Evolutionary conservation across 1,140 invertebrate genomes (phyloP).

Genomic region (Cyclina sinensis): DNA sequence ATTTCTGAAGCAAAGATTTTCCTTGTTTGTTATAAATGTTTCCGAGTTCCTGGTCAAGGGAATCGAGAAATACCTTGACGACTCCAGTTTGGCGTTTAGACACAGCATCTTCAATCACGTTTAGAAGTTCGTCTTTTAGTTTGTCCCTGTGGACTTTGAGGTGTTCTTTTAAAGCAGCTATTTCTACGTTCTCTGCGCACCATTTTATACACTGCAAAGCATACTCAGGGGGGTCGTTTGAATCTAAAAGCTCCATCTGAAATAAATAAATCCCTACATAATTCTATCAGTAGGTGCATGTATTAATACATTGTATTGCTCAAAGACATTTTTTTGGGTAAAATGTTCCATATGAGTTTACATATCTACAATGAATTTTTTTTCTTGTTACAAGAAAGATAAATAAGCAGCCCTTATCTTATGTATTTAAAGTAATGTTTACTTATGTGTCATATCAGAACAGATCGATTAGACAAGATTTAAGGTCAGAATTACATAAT

Average conservation of each 20-base stretch:
- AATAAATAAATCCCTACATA: background rate
- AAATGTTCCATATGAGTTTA: too few relatives aligned
- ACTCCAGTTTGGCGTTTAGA: background rate
- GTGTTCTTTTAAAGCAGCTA: background rate
- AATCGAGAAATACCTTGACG: background rate
- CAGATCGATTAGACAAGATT: too few relatives aligned
- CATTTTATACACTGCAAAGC: conserved; percentile 29
- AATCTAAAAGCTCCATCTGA: conserved; percentile 44
- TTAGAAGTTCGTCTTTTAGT: background rate
- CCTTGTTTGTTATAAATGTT: background rate
- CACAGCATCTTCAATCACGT: background rate
- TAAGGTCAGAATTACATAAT: too few relatives aligned
- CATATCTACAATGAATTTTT: too few relatives aligned
- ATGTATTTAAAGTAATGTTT: too few relatives aligned
- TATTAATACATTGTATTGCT: too few relatives aligned
- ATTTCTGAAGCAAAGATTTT: conserved; percentile 4
- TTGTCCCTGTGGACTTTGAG: background rate
- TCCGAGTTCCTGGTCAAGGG: background rate
- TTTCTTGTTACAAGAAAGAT: too few relatives aligned
- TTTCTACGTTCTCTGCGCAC: conserved; percentile 21
- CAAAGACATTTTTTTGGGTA: too few relatives aligned
- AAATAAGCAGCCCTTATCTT: too few relatives aligned
- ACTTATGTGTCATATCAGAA: too few relatives aligned
- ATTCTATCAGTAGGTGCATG: too few relatives aligned
- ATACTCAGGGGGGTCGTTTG: background rate